A percentile compares a stretch with the other conserved stretches of the same genome.
Conservation (phyloP, 1,140 invertebrate genomes). For the Drosophila kurseongensis region DNA sequence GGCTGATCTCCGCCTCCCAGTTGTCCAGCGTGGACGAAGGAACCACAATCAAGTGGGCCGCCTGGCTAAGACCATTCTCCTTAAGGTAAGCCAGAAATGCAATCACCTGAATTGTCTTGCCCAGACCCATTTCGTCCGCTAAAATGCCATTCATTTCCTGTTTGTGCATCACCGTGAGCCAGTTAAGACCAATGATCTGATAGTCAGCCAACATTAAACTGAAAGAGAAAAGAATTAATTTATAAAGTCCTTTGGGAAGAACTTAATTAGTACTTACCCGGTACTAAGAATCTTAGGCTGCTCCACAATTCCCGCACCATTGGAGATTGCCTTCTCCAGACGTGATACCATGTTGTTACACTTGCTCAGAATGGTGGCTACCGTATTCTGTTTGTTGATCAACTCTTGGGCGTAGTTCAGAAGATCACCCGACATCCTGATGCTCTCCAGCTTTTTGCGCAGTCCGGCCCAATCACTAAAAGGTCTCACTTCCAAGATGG, state of each 20-base stretch:
- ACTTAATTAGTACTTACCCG: slow-evolving; percentile 77
- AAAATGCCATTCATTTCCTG: slow-evolving; percentile 97
- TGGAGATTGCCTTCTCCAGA: slow-evolving; percentile 90
- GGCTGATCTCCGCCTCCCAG: slow-evolving; percentile 93
- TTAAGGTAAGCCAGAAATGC: slow-evolving; percentile 95
- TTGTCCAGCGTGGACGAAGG: slow-evolving; percentile 97
- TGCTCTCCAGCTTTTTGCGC: slow-evolving; percentile 89
- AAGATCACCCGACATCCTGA: slow-evolving; percentile 89
- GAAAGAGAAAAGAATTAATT: slow-evolving; percentile 4
- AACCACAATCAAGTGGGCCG: slow-evolving; percentile 95
- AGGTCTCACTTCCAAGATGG: slow-evolving; percentile 88
- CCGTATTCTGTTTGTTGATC: slow-evolving; percentile 89
- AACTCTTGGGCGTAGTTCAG: slow-evolving; percentile 90
- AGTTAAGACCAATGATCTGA: slow-evolving; percentile 97
- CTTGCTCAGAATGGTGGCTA: slow-evolving; percentile 90
- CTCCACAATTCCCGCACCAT: slow-evolving; percentile 88
- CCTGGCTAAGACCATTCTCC: slow-evolving; percentile 88
- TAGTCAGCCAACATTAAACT: slow-evolving; percentile 92
- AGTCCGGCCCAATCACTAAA: slow-evolving; percentile 90
- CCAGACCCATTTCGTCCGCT: slow-evolving; percentile 95
- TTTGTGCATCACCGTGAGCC: slow-evolving; percentile 95
- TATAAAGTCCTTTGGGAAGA: not conserved
- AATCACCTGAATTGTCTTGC: slow-evolving; percentile 96
- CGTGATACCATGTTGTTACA: slow-evolving; percentile 89
- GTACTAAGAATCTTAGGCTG: slow-evolving; percentile 88